These are phyloP conservation scores for Halcyon senegalensis DNA, from an alignment of 2,113 vertebrate species.

Conservation along the genomic window DNA sequence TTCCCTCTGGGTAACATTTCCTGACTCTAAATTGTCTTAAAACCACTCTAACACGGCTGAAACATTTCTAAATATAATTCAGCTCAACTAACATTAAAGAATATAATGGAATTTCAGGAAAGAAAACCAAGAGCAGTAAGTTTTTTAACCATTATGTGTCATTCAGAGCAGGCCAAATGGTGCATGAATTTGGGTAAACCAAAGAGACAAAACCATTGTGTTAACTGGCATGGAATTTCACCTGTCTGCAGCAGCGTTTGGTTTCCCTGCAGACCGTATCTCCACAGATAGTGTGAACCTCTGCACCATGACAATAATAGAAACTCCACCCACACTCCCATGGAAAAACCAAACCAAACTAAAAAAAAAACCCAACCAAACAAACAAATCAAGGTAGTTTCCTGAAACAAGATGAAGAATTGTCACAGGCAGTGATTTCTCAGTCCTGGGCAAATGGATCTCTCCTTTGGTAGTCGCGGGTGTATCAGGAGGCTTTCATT, in stretches of 20 bases:
- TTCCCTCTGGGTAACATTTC: constrained; percentile 59
- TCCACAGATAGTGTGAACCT: too few relatives aligned
- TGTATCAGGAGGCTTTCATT: neutral
- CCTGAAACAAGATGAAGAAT: neutral
- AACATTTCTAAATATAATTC: constrained; percentile 55
- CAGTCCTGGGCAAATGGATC: neutral
- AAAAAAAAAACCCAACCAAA: too few relatives aligned
- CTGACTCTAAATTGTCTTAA: constrained; percentile 59
- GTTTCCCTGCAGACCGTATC: neutral
- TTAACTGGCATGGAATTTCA: neutral
- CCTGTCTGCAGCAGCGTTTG: neutral
- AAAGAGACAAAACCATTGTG: neutral
- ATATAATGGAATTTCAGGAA: constrained; percentile 16
- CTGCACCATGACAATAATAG: neutral
- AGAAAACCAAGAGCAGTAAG: neutral
- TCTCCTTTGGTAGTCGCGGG: neutral
- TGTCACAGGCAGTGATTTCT: neutral
- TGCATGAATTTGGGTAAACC: neutral
- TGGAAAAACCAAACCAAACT: neutral
- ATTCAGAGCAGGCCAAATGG: neutral
- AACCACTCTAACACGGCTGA: constrained; percentile 41
- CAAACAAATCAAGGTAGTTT: neutral
- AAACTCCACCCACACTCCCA: neutral
- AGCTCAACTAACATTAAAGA: neutral
- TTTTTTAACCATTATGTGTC: constrained; percentile 1